Percentiles rank a stretch among this genome's conserved stretches.
phyloP scores from a whole-genome alignment of 2,888 invertebrate species.

The Platycnemis pennipes region DNA sequence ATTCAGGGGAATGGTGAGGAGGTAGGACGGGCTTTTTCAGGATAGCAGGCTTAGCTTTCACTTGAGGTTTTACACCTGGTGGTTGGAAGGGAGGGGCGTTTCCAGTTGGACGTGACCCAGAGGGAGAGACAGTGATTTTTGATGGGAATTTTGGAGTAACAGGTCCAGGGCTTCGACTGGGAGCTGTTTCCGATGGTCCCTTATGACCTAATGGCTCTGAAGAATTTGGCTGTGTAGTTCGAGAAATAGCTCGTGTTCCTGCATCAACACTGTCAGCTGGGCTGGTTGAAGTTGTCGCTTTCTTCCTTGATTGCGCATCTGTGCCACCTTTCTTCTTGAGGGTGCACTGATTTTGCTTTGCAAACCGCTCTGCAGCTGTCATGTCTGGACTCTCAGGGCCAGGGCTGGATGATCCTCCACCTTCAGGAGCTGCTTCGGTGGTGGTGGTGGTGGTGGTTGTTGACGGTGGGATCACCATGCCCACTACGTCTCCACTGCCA shows the following conservation, averaged over 20 bases:
- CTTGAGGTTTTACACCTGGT: constrained; percentile 83
- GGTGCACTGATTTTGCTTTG: constrained; percentile 89
- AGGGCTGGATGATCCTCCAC: constrained; percentile 72
- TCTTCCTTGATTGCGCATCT: constrained; percentile 73
- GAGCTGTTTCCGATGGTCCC: constrained; percentile 70
- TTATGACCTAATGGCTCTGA: constrained; percentile 71
- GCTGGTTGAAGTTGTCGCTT: constrained; percentile 70
- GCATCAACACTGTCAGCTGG: constrained; percentile 74
- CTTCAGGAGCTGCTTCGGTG: constrained; percentile 31
- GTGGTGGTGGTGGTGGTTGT: neutral
- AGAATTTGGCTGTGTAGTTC: constrained; percentile 69
- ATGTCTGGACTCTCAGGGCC: constrained; percentile 83
- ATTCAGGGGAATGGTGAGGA: constrained; percentile 73
- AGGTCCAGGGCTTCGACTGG: constrained; percentile 80
- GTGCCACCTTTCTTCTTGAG: constrained; percentile 84
- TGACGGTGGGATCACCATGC: neutral
- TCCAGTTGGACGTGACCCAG: constrained; percentile 74
- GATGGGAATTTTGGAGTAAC: constrained; percentile 84
- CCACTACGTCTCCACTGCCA: constrained; percentile 68
- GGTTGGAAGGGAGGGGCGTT: constrained; percentile 77
- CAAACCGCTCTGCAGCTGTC: constrained; percentile 89
- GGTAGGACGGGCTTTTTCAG: constrained; percentile 85
- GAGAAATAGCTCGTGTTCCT: constrained; percentile 72
- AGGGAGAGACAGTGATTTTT: constrained; percentile 84
- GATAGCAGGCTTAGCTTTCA: constrained; percentile 90